Base-by-base conservation (phyloP, 2,888 invertebrate genomes). In the Pheosia tremula region DNA sequence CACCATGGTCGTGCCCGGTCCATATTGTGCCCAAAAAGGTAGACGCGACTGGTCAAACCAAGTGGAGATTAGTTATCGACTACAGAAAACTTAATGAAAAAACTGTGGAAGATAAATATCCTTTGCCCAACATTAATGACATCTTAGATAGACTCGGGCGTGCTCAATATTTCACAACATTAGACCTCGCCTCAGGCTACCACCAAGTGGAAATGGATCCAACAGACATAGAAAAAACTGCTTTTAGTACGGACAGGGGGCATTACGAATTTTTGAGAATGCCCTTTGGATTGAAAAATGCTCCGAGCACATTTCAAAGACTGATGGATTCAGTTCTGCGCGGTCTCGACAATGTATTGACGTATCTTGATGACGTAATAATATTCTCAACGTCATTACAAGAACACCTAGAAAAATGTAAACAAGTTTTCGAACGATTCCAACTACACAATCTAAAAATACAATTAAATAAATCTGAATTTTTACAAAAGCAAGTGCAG, bases 211-310 rank as follows among this genome's bases (percentile, higher is more conserved):
- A n/a, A n/a, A n/a, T n/a, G n/a, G n/a, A n/a, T n/a, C n/a, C n/a
- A n/a, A n/a, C n/a, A n/a, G n/a, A n/a, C n/a, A n/a, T 75, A 10
- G 69, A 76, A 58, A 82, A 82, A 66, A 82, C 82, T 0, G 82
- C 79, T 5, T 83, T 84, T 47, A 64, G 64, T 0, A 80, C 71
- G 4, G 77, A 79, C 1, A 61, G 70, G 24, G 80, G 80, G 8
- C 83, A 84, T 43, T 82, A 75, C 38, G 82, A 83, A 62, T 83
- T 78, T 24, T 47, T 75, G 0, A 66, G 82, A 62, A 83, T 82
- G 80, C 81, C 80, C 0, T 80, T 82, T 58, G 81, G 80, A 5
- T 38, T 82, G 1, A 81, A 62, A 72, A 80, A 76, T 41, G 75
- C 80, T 6, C 82, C 82, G 0, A 73, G 74, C 39, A 80, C 79